Percentiles rank a stretch among this genome's conserved stretches.
Conservation (phyloP, 2,113 vertebrate genomes). For the Fregetta grallaria region DNA sequence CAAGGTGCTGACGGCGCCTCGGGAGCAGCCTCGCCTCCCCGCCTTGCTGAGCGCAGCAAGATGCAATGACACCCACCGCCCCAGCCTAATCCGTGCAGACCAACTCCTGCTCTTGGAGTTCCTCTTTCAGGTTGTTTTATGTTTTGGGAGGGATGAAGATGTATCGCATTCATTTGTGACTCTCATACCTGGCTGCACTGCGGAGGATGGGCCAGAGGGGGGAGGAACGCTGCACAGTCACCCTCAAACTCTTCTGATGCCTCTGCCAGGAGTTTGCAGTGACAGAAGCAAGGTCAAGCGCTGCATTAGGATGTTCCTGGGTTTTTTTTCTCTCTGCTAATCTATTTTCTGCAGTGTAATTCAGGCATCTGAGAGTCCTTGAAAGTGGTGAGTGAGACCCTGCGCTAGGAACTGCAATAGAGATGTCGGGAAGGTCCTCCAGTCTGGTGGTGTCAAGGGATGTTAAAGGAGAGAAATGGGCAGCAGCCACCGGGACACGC, state of each 20-base stretch:
- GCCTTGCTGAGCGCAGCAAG: background rate
- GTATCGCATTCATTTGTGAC: background rate
- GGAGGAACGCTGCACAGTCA: background rate
- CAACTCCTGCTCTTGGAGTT: background rate
- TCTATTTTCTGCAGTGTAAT: background rate
- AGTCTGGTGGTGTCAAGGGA: background rate
- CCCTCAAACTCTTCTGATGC: background rate
- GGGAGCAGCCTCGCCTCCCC: background rate
- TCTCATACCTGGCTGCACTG: background rate
- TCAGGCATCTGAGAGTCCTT: background rate
- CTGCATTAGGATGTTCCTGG: background rate
- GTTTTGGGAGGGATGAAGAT: background rate
- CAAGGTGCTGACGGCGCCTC: background rate
- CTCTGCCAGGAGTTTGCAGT: background rate
- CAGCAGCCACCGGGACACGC: background rate
- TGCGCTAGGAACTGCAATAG: background rate
- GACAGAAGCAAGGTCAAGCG: background rate
- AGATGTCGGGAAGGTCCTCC: background rate
- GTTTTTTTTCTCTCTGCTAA: background rate
- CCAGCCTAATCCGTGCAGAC: fast-evolving
- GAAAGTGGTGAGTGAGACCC: background rate
- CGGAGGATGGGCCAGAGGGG: background rate
- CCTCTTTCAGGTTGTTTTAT: background rate
- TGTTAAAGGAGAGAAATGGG: background rate
- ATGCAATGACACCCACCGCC: background rate